Evolutionary conservation across 2,888 invertebrate genomes (phyloP).

Genomic region (Drosophila putrida): DNA sequence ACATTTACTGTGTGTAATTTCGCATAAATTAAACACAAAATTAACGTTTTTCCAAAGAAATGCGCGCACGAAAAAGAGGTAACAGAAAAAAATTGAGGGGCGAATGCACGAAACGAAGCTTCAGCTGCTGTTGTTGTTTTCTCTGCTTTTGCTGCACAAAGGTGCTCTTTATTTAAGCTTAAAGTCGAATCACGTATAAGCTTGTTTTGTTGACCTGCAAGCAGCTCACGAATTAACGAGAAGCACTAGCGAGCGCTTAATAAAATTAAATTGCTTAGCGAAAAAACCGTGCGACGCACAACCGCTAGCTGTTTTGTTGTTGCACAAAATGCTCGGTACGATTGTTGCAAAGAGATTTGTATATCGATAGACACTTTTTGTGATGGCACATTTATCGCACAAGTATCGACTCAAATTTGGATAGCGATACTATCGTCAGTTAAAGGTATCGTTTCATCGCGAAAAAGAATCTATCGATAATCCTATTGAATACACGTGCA

Average conservation of each 20-base stretch:
- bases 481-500: slow-evolving; percentile 64
- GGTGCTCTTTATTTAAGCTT: slow-evolving; percentile 35
- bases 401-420: too few species aligned
- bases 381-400: too few species aligned
- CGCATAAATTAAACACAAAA: slow-evolving; percentile 68
- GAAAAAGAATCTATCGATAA: not conserved
- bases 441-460: too few species aligned
- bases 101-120: slow-evolving; percentile 53
- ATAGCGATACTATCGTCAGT: too few species aligned
- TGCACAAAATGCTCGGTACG: slow-evolving; percentile 24
- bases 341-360: slow-evolving; percentile 1
- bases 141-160: slow-evolving; percentile 21
- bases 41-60: slow-evolving; percentile 66
- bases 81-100: slow-evolving; percentile 37
- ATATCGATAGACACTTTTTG: not conserved
- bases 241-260: slow-evolving; percentile 43
- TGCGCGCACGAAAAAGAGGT: slow-evolving; percentile 60
- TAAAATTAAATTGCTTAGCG: slow-evolving; percentile 34
- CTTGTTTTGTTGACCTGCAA: slow-evolving; percentile 41
- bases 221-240: slow-evolving; percentile 43
- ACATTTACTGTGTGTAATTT: slow-evolving; percentile 60
- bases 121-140: slow-evolving; percentile 19
- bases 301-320: slow-evolving; percentile 44
- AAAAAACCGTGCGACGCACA: slow-evolving; percentile 50
- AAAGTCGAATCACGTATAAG: slow-evolving; percentile 53